These are phyloP conservation scores for Steinernema feltiae DNA, from an alignment of 1,140 invertebrate species.

Conservation along the genomic window DNA sequence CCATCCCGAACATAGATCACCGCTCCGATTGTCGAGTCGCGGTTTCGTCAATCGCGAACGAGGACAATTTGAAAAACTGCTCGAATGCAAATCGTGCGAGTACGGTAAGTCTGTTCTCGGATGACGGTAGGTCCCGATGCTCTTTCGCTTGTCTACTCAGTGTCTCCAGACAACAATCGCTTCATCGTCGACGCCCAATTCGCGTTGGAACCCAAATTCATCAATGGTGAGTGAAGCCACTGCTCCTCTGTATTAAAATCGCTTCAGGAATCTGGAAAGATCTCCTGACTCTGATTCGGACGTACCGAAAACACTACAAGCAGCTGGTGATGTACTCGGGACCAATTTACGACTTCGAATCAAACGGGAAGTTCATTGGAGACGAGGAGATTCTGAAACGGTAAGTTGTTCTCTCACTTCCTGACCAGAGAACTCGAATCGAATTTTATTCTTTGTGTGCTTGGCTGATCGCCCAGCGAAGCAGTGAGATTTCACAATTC, in stretches of 20 bases:
- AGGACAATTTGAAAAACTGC: neutral
- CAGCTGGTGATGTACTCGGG: slow-evolving; percentile 7
- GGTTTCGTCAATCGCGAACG: neutral
- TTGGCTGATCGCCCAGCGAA: too few species aligned
- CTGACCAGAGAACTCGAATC: too few species aligned
- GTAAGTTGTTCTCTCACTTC: neutral
- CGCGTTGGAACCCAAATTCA: neutral
- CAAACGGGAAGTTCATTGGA: neutral
- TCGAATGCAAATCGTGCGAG: neutral
- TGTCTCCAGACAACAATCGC: neutral
- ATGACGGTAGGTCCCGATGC: slow-evolving; percentile 5
- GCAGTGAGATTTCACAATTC: too few species aligned
- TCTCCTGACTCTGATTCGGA: neutral
- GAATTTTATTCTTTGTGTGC: too few species aligned
- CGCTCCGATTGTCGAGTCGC: neutral
- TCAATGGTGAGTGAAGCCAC: neutral
- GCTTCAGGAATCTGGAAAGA: neutral
- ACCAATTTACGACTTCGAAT: neutral
- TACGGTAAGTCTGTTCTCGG: neutral
- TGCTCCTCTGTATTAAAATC: neutral
- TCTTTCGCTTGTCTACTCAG: too few species aligned
- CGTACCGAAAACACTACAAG: neutral
- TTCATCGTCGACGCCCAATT: neutral
- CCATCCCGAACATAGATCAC: neutral
- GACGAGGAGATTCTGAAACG: neutral